These are phyloP conservation scores for Loripinus fragilis DNA, from an alignment of 2,888 invertebrate species.

Conservation along the genomic window DNA sequence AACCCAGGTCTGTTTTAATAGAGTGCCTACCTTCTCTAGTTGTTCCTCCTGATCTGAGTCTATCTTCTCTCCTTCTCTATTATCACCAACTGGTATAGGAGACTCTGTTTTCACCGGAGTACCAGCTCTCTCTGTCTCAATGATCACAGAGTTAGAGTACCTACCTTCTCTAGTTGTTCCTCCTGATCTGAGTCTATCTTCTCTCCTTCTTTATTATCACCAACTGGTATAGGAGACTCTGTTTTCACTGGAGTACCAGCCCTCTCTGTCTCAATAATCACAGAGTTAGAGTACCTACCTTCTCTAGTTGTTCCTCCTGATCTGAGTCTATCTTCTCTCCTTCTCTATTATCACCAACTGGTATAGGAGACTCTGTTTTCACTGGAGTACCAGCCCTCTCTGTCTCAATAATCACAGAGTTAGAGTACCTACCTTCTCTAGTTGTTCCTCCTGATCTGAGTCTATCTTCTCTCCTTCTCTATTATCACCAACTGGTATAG, in stretches of 20 bases:
- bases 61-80: constrained; percentile 47
- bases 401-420: not conserved
- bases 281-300: no score
- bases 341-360: constrained; percentile 6
- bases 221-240: constrained; percentile 45
- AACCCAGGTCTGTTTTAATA: no score
- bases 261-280: constrained; percentile 49
- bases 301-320: constrained; percentile 42
- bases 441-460: not conserved
- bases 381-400: not conserved
- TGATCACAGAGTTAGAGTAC: constrained; percentile 22
- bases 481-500: not conserved
- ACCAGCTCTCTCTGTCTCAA: constrained; percentile 44
- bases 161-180: constrained; percentile 55
- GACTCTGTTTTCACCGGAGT: constrained; percentile 49
- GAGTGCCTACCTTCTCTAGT: constrained; percentile 53
- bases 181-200: constrained; percentile 27
- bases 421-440: constrained; percentile 55
- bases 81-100: constrained; percentile 49
- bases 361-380: not conserved
- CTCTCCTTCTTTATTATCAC: constrained; percentile 52
- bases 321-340: not conserved
- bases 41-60: constrained; percentile 3
- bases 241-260: constrained; percentile 44
- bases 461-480: not conserved